A percentile compares a stretch with the other conserved stretches of the same genome.
phyloP scores from a whole-genome alignment of 2,888 invertebrate genomes.

The Thalpophila matura region DNA sequence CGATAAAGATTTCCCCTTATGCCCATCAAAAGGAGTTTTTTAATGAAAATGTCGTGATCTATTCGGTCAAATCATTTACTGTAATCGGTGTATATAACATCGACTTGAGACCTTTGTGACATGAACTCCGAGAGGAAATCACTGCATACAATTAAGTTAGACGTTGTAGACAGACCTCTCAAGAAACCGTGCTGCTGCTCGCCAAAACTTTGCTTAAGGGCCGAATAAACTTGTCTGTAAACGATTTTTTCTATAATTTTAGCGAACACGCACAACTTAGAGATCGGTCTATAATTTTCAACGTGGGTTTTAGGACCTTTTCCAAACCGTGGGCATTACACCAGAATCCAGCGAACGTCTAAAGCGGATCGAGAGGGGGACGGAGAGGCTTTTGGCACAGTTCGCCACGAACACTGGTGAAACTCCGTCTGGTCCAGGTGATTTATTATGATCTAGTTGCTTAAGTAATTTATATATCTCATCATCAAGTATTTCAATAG shows the following conservation, averaged over 20 bases:
- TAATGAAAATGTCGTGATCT: background rate
- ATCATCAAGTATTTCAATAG: background rate
- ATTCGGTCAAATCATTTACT: slow-evolving; percentile 9
- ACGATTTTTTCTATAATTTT: background rate
- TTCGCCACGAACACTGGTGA: background rate
- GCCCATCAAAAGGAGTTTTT: background rate
- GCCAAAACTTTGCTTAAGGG: background rate
- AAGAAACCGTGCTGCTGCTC: slow-evolving; percentile 13
- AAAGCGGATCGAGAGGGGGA: background rate
- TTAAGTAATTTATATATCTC: background rate
- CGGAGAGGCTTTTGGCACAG: background rate
- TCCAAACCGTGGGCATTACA: too few species aligned
- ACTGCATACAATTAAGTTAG: background rate
- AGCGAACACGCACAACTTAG: too few species aligned
- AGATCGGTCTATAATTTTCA: too few species aligned
- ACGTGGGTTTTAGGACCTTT: too few species aligned
- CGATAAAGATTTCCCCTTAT: background rate
- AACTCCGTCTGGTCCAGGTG: background rate
- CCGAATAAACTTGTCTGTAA: background rate
- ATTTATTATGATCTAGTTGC: background rate
- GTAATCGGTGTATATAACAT: slow-evolving; percentile 8
- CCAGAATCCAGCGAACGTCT: background rate
- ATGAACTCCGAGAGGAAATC: slow-evolving; percentile 1
- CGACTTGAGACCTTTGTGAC: background rate
- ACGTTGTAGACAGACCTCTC: slow-evolving; percentile 3